Base-by-base conservation (phyloP, 2,888 invertebrate species). In the Drosophila hamatofila region DNA sequence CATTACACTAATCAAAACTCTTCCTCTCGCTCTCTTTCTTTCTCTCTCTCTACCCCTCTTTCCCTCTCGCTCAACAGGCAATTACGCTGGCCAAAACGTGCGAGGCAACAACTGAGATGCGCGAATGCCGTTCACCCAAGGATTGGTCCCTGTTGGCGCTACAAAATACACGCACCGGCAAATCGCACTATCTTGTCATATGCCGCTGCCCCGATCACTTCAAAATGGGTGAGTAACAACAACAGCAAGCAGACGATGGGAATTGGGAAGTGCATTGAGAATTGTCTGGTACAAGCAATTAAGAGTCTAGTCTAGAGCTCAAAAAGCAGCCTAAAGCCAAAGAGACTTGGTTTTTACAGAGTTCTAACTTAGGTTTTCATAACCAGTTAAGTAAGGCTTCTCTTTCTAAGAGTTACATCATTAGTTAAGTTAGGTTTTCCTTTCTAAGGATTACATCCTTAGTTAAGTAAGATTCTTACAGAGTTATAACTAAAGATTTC, bases 81-180 rank as follows among this genome's bases (percentile, higher is more conserved):
- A 94, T 98, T 81, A 98, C 98, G 2, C 93, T 98, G 88, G 97
- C 98, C 84, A 98, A 98, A 93, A 98, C 98, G 8, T 98, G 98
- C 92, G 98, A 98, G 93, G 96, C 97, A 0, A 97, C 97, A n/a
- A 95, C 96, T 4, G 97, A 97, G 92, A 97, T 98, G 96, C 94
- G 98, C 64, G 96, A 97, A 88, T 98, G 98, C 91, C 94, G 97
- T 89, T 95, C 96, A 30, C 97, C 97, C 0, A 95, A 97, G 77
- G 98, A 98, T 92, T 98, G 98, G 98, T 97, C 98, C 6, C 93
- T 98, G 58, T 93, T 98, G 62, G 98, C 98, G 7, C 93, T 98
- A 69, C 98, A 98, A 93, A 98, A 98, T 91, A 96, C 97, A 44
- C 94, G 98, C 84, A 98, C 98, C 7, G 98, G 98, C 79, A 98